Evolutionary conservation across 1,140 invertebrate genomes (phyloP).

Genomic region (Caenorhabditis inopinata): DNA sequence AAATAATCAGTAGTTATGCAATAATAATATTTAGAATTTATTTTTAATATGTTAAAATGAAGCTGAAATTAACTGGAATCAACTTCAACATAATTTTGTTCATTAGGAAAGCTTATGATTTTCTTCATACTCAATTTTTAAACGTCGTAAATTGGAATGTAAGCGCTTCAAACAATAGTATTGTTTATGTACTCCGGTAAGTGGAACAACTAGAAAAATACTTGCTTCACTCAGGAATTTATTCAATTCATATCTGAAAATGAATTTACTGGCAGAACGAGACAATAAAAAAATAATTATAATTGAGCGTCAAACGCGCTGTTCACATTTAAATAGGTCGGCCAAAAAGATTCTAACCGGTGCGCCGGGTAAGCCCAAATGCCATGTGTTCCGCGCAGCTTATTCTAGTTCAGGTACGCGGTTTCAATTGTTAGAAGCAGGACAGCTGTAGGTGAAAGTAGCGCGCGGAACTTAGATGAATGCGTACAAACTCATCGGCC

Average conservation of each 20-base stretch:
- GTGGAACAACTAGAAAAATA: too few relatives aligned
- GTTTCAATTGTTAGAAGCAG: conserved; percentile 29
- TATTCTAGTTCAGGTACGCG: conserved; percentile 20
- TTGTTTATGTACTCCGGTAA: background rate
- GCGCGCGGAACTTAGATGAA: conserved; percentile 16
- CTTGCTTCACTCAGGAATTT: background rate
- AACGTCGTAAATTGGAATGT: too few relatives aligned
- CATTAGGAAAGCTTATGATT: too few relatives aligned
- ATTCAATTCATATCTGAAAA: background rate
- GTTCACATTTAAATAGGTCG: background rate
- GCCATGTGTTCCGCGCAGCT: conserved; percentile 15
- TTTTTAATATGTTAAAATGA: too few relatives aligned
- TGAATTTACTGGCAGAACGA: background rate
- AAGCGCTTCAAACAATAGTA: background rate
- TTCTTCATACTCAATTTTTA: too few relatives aligned
- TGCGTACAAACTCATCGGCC: background rate
- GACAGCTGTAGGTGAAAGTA: background rate
- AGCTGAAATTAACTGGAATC: too few relatives aligned
- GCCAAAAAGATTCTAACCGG: conserved; percentile 23
- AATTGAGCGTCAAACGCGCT: conserved; percentile 21
- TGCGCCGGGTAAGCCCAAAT: background rate
- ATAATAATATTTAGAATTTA: too few relatives aligned
- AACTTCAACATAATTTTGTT: too few relatives aligned
- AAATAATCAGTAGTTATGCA: too few relatives aligned
- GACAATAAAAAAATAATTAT: background rate